Evolutionary conservation across 2,888 invertebrate species (phyloP).

Genomic region (Stenichneumon culpator): DNA sequence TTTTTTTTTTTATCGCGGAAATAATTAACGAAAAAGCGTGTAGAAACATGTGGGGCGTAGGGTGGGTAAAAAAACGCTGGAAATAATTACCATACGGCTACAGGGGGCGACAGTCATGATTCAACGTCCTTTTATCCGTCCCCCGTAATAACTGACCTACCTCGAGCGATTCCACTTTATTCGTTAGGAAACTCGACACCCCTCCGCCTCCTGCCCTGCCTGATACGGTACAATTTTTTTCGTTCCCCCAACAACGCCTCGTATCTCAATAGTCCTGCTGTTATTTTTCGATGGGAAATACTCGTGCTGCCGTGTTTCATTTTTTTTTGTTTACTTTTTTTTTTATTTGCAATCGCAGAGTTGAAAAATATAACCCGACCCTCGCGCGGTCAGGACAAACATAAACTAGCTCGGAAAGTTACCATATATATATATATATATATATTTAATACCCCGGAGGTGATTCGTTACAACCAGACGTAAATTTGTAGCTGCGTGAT

Average conservation of each 20-base stretch:
- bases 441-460: too few relatives aligned
- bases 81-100: conserved; percentile 19
- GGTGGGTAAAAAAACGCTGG: neutral
- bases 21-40: conserved; percentile 44
- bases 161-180: conserved; percentile 27
- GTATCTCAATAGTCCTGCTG: conserved; percentile 15
- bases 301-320: neutral
- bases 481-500: too few relatives aligned
- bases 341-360: neutral
- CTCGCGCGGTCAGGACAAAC: neutral
- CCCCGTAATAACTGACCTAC: conserved; percentile 49
- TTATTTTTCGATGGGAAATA: conserved; percentile 36
- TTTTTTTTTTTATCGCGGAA: conserved; percentile 20
- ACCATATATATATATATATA: too few relatives aligned
- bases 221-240: conserved; percentile 46
- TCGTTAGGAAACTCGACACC: conserved; percentile 44
- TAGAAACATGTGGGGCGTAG: neutral
- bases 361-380: neutral
- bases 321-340: neutral
- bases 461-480: too few relatives aligned
- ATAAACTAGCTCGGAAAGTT: too few relatives aligned
- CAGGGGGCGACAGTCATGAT: neutral
- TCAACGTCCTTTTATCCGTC: conserved; percentile 31
- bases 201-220: conserved; percentile 11
- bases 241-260: conserved; percentile 26